Evolutionary conservation across 1,140 invertebrate genomes (phyloP), one percentile per base, ranked within the genome.

Genomic region (Bombus waltoni): DNA sequence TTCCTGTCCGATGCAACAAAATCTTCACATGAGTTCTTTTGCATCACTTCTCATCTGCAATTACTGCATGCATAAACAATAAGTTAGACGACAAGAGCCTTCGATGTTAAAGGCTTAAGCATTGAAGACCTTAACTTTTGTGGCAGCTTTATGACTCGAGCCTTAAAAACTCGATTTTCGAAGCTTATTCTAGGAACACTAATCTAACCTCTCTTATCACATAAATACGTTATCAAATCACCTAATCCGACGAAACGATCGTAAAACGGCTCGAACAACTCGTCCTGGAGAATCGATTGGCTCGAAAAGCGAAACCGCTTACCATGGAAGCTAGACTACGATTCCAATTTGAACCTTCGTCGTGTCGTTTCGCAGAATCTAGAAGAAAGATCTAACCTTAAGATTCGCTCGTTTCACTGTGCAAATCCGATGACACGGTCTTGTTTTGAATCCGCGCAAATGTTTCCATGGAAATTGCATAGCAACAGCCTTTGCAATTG

Each of bases 371-470:
- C 9, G 18, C 10, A 59, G 25, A 66, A 70, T 57, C 44, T 70
- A 15, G 42, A n/a, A 44, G 47, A 38, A 77, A 38, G 47, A 77
- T 76, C 8, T 18, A 59, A 76, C 13, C 38, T 3, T 62, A 18
- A 18, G 75, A 78, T 77, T 22, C 44, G 38, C 6, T 83, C 81
- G 44, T 79, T 47, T 35, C 5, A 28, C 65, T 22, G 42, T 65
- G 38, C 44, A 47, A 62, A 78, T 81, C 80, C 70, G 35, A 75
- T 28, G 72, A 83, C 70, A 66, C 32, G 71, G 18, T 53, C 53
- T 28, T n/a, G 4, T 38, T 59, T 22, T 59, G 32, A 79, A 78
- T 65, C 38, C 47, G 0, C 22, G 5, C 32, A n/a, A 3, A n/a
- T 18, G 40, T 18, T 62, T 13, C 62, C 62, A 35, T 40, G 47